Percentiles rank a stretch among this genome's conserved stretches.
Evolutionary conservation across 2,113 vertebrate species (phyloP).

Genomic region (Planiliza haematocheilus): DNA sequence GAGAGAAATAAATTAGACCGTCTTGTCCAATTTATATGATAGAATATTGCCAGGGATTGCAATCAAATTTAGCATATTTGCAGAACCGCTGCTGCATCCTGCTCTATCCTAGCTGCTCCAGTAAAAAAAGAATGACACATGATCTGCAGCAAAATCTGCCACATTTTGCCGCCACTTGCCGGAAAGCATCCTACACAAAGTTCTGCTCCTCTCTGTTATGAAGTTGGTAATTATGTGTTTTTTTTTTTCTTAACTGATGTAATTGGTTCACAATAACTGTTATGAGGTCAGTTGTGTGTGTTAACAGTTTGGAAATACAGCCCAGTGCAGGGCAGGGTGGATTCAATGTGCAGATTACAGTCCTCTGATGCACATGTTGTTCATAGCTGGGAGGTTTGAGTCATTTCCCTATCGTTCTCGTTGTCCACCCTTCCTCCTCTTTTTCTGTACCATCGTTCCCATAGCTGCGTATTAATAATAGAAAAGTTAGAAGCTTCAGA

Average conservation of each 20-base stretch:
- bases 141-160: conserved; percentile 34
- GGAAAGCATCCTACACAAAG: conserved; percentile 1
- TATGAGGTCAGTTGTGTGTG: conserved; percentile 4
- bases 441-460: conserved; percentile 12
- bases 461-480: conserved; percentile 58
- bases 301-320: conserved; percentile 24
- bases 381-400: conserved; percentile 47
- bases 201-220: not conserved
- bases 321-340: conserved; percentile 5
- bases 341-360: conserved; percentile 42
- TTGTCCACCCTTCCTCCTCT: not conserved
- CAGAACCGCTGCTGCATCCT: not conserved
- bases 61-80: not conserved
- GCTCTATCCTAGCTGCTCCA: not conserved
- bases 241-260: not conserved
- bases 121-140: not conserved
- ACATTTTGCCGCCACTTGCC: not conserved
- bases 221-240: not conserved
- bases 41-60: not conserved
- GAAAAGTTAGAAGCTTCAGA: conserved; percentile 25
- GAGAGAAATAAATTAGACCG: not conserved
- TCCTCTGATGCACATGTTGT: conserved; percentile 34
- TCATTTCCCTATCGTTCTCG: conserved; percentile 13
- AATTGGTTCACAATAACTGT: conserved; percentile 20
- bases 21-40: conserved; percentile 5